phyloP scores from a whole-genome alignment of 2,888 invertebrate genomes.

The Aradus depressus region DNA sequence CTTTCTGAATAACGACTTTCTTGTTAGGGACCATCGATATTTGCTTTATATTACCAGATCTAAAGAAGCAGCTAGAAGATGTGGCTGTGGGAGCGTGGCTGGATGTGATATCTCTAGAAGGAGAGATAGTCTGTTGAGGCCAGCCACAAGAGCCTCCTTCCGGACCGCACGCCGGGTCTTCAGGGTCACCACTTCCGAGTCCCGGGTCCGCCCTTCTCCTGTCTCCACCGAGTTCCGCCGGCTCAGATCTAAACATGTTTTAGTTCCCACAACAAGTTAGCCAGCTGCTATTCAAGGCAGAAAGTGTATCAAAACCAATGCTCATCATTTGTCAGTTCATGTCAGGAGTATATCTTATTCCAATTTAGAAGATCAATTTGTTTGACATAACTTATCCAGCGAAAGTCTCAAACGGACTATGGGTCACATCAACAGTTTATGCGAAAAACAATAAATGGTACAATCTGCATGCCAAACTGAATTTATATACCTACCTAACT shows the following conservation, averaged over 20 bases:
- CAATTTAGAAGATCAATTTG: too few relatives aligned
- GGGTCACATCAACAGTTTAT: too few relatives aligned
- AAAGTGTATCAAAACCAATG: neutral
- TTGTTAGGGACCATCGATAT: too few relatives aligned
- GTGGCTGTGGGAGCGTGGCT: conserved; percentile 91
- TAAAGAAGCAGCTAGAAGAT: conserved; percentile 83
- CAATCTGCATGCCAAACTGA: too few relatives aligned
- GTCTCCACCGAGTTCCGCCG: conserved; percentile 73
- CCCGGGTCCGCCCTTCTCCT: conserved; percentile 58
- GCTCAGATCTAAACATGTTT: conserved; percentile 47
- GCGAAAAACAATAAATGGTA: too few relatives aligned
- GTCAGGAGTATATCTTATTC: too few relatives aligned
- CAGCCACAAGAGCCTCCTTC: conserved; percentile 65
- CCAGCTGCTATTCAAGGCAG: neutral
- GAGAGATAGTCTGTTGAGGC: conserved; percentile 81
- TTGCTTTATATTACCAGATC: conserved; percentile 67
- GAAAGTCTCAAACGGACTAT: too few relatives aligned
- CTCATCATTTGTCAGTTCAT: too few relatives aligned
- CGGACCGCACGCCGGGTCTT: conserved; percentile 80
- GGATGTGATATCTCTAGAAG: conserved; percentile 91
- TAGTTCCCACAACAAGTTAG: neutral
- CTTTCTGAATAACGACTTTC: too few relatives aligned
- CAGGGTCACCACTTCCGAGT: conserved; percentile 77
- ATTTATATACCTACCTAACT: too few relatives aligned
- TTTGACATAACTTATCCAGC: too few relatives aligned